Base-by-base conservation (phyloP, 2,113 vertebrate genomes). In the Machaerirhynchus nigripectus region DNA sequence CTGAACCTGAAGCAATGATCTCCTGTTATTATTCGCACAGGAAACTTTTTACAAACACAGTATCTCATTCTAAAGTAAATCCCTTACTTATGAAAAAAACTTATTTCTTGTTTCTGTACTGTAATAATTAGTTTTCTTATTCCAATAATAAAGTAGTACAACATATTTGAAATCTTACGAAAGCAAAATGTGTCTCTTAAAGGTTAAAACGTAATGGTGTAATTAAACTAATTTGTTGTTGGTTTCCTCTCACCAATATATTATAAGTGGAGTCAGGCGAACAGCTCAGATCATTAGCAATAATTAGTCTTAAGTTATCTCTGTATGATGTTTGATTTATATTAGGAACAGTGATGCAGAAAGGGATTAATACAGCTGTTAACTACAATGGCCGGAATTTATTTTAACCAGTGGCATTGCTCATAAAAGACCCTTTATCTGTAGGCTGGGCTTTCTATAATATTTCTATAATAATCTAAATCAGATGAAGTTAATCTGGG, bases 331-430 rank as follows among this genome's bases (percentile, higher is more conserved):
- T 61, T 84, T 93, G 52, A 68, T 95, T 93, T 96, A 75, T 94
- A 93, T 94, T 84, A 84, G 64, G 91, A 81, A 42, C 60, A 55
- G 56, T 59, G 91, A 94, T 96, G 77, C 60, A 95, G 64, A 67
- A 91, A 86, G 57, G 87, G 95, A 87, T 96, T 94, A 96, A 92
- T 88, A 95, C 73, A 94, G 89, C 77, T 93, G 89, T 84, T 95
- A 96, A 84, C 68, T 61, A 84, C 94, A 93, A 69, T 2, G n/a
- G 80, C 83, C 26, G 39, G 42, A 71, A 75, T 83, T 85, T 71
- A 57, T 91, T 94, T 81, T 87, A 87, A 68, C 70, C 55, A 53
- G 31, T 19, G 60, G 46, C 64, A 61, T 60, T 81, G 61, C 63
- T 68, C 60, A 46, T 46, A 46, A 88, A 88, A 91, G 40, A 73